Evolutionary conservation across 2,113 vertebrate genomes (phyloP).

Genomic region (Danionella cerebrum): DNA sequence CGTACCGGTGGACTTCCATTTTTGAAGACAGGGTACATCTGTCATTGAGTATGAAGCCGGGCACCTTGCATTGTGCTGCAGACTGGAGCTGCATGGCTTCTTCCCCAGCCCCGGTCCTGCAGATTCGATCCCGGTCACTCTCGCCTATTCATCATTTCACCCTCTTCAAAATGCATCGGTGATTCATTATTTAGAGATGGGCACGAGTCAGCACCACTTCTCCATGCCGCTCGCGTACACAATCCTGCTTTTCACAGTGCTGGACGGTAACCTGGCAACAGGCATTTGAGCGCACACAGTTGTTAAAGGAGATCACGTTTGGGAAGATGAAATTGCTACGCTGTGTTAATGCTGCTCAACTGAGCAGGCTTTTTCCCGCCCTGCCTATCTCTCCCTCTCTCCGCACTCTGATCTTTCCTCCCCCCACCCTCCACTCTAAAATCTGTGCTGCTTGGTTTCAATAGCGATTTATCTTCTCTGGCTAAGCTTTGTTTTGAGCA

Average conservation of each 20-base stretch:
- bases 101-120: not conserved
- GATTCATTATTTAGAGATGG: slow-evolving; percentile 46
- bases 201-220: slow-evolving; percentile 34
- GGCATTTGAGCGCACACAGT: slow-evolving; percentile 35
- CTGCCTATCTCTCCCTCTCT: not conserved
- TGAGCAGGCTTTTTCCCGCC: slow-evolving; percentile 2
- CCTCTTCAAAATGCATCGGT: slow-evolving; percentile 20
- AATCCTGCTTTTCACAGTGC: slow-evolving; percentile 31
- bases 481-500: slow-evolving; percentile 17
- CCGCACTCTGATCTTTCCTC: not conserved
- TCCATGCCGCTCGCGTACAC: slow-evolving; percentile 36
- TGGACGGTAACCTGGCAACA: slow-evolving; percentile 52
- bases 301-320: slow-evolving; percentile 35
- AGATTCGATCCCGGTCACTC: slow-evolving; percentile 26
- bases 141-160: slow-evolving; percentile 35
- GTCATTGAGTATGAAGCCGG: slow-evolving; percentile 42
- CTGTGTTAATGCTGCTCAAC: slow-evolving; percentile 28
- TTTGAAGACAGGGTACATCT: slow-evolving; percentile 39
- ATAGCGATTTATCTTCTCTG: slow-evolving; percentile 14
- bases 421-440: not conserved
- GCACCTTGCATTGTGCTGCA: slow-evolving; percentile 39
- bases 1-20: slow-evolving; percentile 51
- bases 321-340: slow-evolving; percentile 34
- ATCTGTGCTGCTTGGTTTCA: not conserved
- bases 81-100: slow-evolving; percentile 47